Conservation (phyloP, 2,797 vertebrate genomes). For the Emydoidea blandingii region DNA sequence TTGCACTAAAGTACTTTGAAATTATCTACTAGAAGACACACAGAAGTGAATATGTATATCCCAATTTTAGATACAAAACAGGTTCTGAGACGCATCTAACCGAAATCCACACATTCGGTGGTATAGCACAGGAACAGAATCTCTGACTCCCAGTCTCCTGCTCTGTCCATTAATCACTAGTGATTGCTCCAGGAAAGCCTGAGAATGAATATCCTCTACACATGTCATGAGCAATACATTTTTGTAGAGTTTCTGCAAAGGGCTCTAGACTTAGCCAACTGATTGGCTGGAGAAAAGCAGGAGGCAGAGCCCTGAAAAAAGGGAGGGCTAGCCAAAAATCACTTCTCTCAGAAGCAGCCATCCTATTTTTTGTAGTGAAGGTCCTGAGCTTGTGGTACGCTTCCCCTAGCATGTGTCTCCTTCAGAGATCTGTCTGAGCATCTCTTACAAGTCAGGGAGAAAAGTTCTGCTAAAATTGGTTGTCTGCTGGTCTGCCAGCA, state of each 20-base stretch:
- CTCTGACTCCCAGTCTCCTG: too few species aligned
- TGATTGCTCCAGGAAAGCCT: too few species aligned
- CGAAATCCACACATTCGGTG: too few species aligned
- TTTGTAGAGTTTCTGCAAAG: not conserved
- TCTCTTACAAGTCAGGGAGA: not conserved
- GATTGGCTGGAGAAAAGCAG: not conserved
- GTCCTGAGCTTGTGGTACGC: not conserved
- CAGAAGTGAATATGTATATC: too few species aligned
- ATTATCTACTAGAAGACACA: too few species aligned
- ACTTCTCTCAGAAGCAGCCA: too few species aligned
- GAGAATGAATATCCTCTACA: not conserved
- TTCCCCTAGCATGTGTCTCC: not conserved
- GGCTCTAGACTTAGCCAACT: not conserved
- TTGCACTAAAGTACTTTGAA: too few species aligned
- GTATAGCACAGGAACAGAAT: too few species aligned
- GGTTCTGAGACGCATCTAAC: too few species aligned
- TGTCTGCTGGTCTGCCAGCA: not conserved
- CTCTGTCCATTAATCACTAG: too few species aligned
- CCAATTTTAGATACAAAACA: too few species aligned
- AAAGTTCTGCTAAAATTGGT: not conserved
- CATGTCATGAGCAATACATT: not conserved
- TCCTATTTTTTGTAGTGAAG: not conserved
- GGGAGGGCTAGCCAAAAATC: too few species aligned
- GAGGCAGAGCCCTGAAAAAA: not conserved
- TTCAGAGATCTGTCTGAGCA: not conserved